phyloP scores from a whole-genome alignment of 1,140 invertebrate species.

The Drosophila ambigua region DNA sequence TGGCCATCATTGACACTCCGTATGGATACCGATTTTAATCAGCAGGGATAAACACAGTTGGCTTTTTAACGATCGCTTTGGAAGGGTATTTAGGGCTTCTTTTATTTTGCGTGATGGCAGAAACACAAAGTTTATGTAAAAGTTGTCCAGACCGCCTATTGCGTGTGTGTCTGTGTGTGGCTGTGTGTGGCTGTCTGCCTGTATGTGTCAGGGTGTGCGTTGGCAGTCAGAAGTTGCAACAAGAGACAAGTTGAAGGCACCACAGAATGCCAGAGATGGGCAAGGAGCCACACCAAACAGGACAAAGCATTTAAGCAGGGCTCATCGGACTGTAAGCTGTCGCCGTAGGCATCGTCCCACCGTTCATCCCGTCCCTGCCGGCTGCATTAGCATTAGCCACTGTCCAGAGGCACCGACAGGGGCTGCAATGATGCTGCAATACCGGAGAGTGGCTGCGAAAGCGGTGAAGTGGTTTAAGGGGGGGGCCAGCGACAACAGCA shows the following conservation, averaged over 20 bases:
- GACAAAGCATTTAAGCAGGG: slow-evolving; percentile 48
- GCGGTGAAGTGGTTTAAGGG: not conserved
- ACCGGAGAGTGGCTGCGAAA: not conserved
- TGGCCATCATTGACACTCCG: too few species aligned
- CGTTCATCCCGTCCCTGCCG: slow-evolving; percentile 5
- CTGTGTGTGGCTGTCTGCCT: too few species aligned
- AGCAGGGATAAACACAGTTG: too few species aligned
- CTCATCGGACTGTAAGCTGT: slow-evolving; percentile 43
- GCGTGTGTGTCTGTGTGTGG: too few species aligned
- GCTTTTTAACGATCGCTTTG: too few species aligned
- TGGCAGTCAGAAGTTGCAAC: slow-evolving; percentile 44
- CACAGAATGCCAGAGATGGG: slow-evolving; percentile 12
- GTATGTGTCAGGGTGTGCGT: too few species aligned
- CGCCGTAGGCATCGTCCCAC: slow-evolving; percentile 15
- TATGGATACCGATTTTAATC: too few species aligned
- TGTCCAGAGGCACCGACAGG: slow-evolving; percentile 10
- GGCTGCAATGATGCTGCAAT: too few species aligned
- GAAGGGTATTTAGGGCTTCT: too few species aligned
- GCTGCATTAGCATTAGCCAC: slow-evolving; percentile 49
- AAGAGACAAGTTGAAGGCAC: slow-evolving; percentile 47
- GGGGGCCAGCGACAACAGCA: not conserved
- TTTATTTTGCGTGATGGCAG: too few species aligned
- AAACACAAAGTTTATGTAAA: too few species aligned
- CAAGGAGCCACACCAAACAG: not conserved
- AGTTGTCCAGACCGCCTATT: too few species aligned